Base-by-base conservation (phyloP, 2,888 invertebrate species). In the Drosophila mayaguana region DNA sequence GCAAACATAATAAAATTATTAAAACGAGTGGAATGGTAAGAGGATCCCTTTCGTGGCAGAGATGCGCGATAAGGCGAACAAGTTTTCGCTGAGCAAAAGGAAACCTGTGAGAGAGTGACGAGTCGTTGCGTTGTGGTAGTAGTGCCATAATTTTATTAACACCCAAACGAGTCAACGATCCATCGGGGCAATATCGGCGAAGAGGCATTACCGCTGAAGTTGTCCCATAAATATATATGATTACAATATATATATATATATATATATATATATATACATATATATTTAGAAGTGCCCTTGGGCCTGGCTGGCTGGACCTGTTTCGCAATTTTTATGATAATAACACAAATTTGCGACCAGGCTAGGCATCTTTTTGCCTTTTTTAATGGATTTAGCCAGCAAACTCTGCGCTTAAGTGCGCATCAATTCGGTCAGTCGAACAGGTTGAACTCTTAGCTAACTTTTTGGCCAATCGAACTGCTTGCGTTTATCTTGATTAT, bases 201-300 rank as follows among this genome's bases (percentile, higher is more conserved):
- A 73, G 60, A 60, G 48, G 45, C 69, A 51, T 50, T 54, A 57
- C 45, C 34, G 63, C 34, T 34, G 56, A 51, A 79, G 78, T 80
- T 83, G 87, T 88, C 81, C 80, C 83, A 83, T 81, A 88, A 82
- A 88, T 77, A 88, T 88, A 81, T 86, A 83, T 86, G 89, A 89
- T 86, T 89, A 89, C 79, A 81, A 83, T 67, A 84, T 67, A 75
- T 79, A 70, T 79, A 83, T 88, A 75, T 79, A 88, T 88, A 8
- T 22, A 22, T 7, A 28, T 28, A 75, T 79, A 83, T 88, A 83
- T 88, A 75, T 79, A 88, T 88, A 8, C 4, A 22, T 7, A 28
- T 28, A 75, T 79, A 83, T 88, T 86, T 88, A 78, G 83, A 81
- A 64, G 63, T 46, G 66, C 54, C 65, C 48, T 59, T 72, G 72